Conservation (phyloP, 2,888 invertebrate genomes). For the Calameuta filiformis region DNA sequence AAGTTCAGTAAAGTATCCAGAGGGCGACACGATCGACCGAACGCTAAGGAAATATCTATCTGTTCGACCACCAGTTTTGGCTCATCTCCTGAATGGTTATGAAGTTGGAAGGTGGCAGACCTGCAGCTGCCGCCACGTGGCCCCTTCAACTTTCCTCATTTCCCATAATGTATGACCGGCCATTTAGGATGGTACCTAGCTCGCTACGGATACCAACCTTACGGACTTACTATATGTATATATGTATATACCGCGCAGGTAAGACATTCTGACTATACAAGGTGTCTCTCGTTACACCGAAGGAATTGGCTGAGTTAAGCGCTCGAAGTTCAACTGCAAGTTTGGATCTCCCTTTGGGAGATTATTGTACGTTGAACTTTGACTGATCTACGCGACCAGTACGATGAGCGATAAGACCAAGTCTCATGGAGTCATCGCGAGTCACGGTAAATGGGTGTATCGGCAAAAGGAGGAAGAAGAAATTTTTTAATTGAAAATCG, state of each 20-base stretch:
- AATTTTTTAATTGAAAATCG: not conserved
- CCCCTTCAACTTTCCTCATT: constrained; percentile 60
- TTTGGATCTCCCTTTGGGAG: not conserved
- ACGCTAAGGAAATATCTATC: constrained; percentile 24
- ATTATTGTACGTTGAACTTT: not conserved
- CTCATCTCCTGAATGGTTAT: constrained; percentile 49
- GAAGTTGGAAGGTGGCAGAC: constrained; percentile 56
- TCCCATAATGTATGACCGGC: constrained; percentile 61
- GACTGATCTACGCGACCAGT: not conserved
- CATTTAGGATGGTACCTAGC: constrained; percentile 51
- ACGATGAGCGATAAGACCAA: too few species aligned
- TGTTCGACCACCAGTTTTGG: constrained; percentile 39
- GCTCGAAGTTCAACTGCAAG: not conserved
- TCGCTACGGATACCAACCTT: not conserved
- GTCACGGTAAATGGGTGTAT: not conserved
- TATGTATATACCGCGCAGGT: constrained; percentile 37
- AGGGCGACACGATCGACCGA: constrained; percentile 9
- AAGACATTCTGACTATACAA: constrained; percentile 40
- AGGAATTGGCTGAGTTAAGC: constrained; percentile 45
- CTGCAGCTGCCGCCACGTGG: constrained; percentile 59
- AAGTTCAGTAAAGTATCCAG: not conserved
- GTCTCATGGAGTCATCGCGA: too few species aligned
- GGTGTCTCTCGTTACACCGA: constrained; percentile 45
- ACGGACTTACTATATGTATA: constrained; percentile 22
- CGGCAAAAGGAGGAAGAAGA: not conserved